Evolutionary conservation across 2,113 vertebrate species (phyloP), one percentile per base, ranked within the genome.

Genomic region (Lichenostomus cassidix): DNA sequence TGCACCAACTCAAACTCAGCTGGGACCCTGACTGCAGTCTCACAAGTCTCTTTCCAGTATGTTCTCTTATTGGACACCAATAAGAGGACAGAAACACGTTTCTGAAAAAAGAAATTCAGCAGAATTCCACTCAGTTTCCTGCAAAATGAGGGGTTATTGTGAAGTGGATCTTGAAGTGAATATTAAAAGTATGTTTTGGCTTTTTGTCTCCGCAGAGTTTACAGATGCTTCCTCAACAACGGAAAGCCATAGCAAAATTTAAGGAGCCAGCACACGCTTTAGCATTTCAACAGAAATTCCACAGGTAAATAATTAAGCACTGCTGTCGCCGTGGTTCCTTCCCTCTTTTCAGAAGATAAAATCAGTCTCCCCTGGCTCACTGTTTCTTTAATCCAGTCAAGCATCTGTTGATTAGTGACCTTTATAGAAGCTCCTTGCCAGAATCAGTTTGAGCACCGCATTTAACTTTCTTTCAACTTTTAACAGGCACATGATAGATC

Each of bases 401-500:
- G 58, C 15, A 15, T 80, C 93, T 88, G 15, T 83, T 76, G 70
- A 59, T 80, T 88, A 86, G 68, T 73, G 83, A 84, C 73, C 74
- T 79, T 78, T 69, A 22, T 13, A 85, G 59, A 65, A 83, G 28
- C 60, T 89, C 47, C 50, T 55, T 86, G 71, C 29, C 81, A 55
- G 59, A 59, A 49, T 75, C 35, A 6, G 7, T 76, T 53, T 70
- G 56, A 73, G 52, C 82, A 53, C 47, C 12, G 15, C 73, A 14
- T 91, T 79, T 78, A 85, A 67, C 63, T 69, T 88, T 75, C 73
- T 63, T 97, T 92, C 94, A 59, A 83, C 35, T 94, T 90, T 81
- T 89, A 91, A 60, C 98, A 99, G 99, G 98, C 99, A 99, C 96
- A 99, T 99, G 99, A 98, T 99, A 97, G 99, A 99, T 97, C 97